Conservation (phyloP, 2,888 invertebrate species). For the Eupelmus urozonus region DNA sequence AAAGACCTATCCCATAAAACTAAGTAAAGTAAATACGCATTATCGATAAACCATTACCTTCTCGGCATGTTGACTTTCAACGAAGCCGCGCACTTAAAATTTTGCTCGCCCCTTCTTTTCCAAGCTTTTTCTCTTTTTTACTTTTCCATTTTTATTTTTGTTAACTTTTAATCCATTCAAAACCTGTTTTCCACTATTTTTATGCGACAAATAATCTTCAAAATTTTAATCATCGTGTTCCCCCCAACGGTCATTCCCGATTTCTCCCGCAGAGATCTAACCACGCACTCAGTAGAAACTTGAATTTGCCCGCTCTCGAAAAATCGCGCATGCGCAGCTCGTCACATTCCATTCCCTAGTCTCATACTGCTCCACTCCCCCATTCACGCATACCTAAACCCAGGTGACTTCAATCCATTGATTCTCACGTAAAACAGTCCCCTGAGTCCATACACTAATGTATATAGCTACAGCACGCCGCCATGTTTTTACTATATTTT, state of each 20-base stretch:
- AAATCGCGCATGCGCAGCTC: neutral
- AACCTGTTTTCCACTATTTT: neutral
- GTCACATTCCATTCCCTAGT: neutral
- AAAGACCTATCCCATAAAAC: too few relatives aligned
- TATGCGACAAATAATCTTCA: too few relatives aligned
- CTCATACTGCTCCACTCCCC: too few relatives aligned
- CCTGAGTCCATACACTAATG: neutral
- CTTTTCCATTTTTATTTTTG: conserved; percentile 2
- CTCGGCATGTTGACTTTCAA: neutral
- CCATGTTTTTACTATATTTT: neutral
- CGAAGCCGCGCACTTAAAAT: neutral
- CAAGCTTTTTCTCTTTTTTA: neutral
- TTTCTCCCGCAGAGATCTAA: too few relatives aligned
- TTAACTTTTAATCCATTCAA: neutral
- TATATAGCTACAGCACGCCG: neutral
- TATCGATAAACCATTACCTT: neutral
- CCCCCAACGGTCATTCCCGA: too few relatives aligned
- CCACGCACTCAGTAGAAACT: too few relatives aligned
- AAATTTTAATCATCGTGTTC: too few relatives aligned
- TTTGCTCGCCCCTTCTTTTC: too few relatives aligned
- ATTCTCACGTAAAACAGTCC: neutral
- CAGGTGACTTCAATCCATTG: too few relatives aligned
- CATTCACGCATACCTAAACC: too few relatives aligned
- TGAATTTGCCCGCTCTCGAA: neutral
- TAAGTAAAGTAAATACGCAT: too few relatives aligned